A percentile compares a stretch with the other conserved stretches of the same genome.
phyloP scores from a whole-genome alignment of 2,113 vertebrate species.

The Ciconia boyciana region DNA sequence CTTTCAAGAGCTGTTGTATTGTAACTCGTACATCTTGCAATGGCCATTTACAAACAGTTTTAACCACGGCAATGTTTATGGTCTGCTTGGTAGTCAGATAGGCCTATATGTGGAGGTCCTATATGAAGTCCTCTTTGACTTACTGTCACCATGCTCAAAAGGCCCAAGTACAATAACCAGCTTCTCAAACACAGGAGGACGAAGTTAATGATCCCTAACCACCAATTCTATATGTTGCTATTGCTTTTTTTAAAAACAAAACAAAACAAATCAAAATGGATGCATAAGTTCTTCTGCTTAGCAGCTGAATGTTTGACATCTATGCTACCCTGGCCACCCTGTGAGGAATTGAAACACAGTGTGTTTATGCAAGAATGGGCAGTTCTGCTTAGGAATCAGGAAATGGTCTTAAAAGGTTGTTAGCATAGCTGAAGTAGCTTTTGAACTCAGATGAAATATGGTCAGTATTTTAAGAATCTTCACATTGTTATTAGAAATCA shows the following conservation, averaged over 20 bases:
- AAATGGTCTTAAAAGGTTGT: not conserved
- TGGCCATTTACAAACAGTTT: not conserved
- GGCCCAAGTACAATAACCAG: not conserved
- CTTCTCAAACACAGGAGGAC: not conserved
- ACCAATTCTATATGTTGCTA: not conserved
- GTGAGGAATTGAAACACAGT: not conserved
- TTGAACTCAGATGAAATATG: not conserved
- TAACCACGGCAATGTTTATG: not conserved
- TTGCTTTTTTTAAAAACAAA: not conserved
- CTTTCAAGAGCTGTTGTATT: not conserved
- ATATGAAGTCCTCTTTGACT: not conserved
- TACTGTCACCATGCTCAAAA: not conserved
- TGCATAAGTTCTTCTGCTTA: not conserved
- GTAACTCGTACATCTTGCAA: not conserved
- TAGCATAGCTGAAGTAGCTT: not conserved
- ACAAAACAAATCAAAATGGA: not conserved
- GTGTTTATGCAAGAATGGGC: not conserved
- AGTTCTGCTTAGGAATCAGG: not conserved
- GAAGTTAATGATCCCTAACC: not conserved
- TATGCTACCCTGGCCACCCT: not conserved
- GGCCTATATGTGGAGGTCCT: not conserved
- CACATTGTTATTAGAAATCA: not conserved
- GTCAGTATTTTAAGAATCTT: not conserved
- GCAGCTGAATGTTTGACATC: not conserved
- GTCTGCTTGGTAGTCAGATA: not conserved